Evolutionary conservation across 35 echinoderm and acorn worm species (phyloP).

Genomic region (Apostichopus californicus): DNA sequence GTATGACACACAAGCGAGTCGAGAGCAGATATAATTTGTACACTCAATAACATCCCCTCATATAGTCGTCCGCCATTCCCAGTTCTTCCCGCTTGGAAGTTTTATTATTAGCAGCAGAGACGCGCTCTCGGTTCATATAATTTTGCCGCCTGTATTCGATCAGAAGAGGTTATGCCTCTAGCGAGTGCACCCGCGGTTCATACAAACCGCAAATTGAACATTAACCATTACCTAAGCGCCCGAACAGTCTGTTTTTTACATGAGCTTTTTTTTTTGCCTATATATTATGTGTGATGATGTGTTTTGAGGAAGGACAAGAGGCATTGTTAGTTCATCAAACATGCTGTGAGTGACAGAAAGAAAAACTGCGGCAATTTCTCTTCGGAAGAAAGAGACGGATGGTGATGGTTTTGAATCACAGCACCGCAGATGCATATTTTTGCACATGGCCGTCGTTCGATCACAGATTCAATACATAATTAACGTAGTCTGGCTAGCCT

Average conservation of each 20-base stretch:
- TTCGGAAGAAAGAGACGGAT: no score
- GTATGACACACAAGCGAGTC: conserved; percentile 24
- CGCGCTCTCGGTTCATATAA: background rate
- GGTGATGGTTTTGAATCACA: no score
- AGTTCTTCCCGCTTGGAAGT: conserved; percentile 16
- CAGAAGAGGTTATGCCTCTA: conserved; percentile 15
- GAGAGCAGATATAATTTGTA: conserved; percentile 7
- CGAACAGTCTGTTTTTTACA: background rate
- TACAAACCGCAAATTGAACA: conserved; percentile 29
- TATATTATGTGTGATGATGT: no score
- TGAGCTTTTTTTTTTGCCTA: no score
- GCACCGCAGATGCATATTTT: no score
- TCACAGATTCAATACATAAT: no score
- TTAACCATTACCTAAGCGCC: background rate
- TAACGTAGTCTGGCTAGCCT: no score
- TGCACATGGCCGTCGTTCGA: no score
- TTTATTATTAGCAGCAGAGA: conserved; percentile 27
- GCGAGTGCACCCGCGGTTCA: conserved; percentile 16
- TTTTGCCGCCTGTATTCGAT: background rate
- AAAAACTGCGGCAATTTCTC: no score
- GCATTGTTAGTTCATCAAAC: no score
- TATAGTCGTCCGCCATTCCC: conserved; percentile 7
- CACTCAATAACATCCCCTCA: conserved; percentile 19
- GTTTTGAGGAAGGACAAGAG: no score
- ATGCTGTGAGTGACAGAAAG: no score